These are phyloP conservation scores for Micrastur ruficollis DNA, from an alignment of 2,797 vertebrate species.

Conservation along the genomic window DNA sequence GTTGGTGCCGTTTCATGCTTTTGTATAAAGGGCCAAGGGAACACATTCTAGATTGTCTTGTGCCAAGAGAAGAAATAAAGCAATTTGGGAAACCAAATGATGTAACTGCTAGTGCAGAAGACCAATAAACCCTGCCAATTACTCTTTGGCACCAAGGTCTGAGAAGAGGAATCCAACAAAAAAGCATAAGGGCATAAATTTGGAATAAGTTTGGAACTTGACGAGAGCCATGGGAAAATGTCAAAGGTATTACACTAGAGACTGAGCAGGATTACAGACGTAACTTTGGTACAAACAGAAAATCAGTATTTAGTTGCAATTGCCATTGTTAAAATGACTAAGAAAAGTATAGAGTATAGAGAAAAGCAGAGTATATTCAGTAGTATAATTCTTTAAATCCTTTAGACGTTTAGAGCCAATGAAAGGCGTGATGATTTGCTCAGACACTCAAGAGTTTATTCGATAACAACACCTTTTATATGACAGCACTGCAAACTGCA, in stretches of 20 bases:
- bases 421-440: background rate
- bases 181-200: background rate
- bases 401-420: background rate
- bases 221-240: background rate
- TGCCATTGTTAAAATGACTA: background rate
- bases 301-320: background rate
- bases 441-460: background rate
- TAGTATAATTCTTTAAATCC: background rate
- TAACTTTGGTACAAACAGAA: background rate
- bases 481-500: background rate
- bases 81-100: slow-evolving; percentile 9
- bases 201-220: background rate
- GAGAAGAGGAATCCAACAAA: background rate
- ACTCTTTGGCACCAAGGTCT: background rate
- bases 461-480: background rate
- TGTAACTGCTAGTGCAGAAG: background rate
- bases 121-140: slow-evolving; percentile 11
- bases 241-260: background rate
- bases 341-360: background rate
- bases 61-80: slow-evolving; percentile 21
- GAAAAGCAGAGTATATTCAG: background rate
- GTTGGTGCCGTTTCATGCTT: background rate
- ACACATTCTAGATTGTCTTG: background rate
- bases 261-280: background rate
- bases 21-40: background rate